Evolutionary conservation across 1,140 invertebrate genomes (phyloP).

Genomic region (Pemphigus obesinymphae): DNA sequence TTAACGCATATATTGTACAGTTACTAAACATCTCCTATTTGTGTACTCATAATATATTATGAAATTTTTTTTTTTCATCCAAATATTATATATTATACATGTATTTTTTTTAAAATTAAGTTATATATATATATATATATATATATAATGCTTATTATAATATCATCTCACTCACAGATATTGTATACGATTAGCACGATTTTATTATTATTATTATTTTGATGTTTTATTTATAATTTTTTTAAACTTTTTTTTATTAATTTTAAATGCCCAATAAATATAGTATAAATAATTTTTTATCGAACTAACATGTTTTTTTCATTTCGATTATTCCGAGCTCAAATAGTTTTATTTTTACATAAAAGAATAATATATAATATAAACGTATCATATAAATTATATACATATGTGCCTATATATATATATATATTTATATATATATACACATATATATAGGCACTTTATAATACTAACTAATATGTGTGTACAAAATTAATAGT

Average conservation of each 20-base stretch:
- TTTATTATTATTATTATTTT: constrained; percentile 49
- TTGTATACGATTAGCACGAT: constrained; percentile 37
- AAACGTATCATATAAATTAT: not conserved
- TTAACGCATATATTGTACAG: constrained; percentile 13
- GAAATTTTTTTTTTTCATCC: constrained; percentile 24
- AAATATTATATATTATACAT: constrained; percentile 27
- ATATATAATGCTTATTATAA: constrained; percentile 49
- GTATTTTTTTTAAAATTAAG: constrained; percentile 29
- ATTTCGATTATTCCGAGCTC: constrained; percentile 31
- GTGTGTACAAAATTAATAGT: not conserved
- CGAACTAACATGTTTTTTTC: constrained; percentile 38
- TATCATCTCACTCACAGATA: constrained; percentile 36
- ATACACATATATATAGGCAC: not conserved
- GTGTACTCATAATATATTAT: constrained; percentile 24
- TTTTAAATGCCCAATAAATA: constrained; percentile 58
- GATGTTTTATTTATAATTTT: constrained; percentile 43
- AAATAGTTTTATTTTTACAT: constrained; percentile 16
- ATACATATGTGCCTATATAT: not conserved
- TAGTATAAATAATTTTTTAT: constrained; percentile 52
- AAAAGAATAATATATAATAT: not conserved
- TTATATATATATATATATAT: too few species aligned
- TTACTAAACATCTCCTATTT: constrained; percentile 36
- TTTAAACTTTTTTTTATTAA: constrained; percentile 22
- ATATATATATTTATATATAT: not conserved
- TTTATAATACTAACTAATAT: not conserved